These are phyloP conservation scores for Felis catus DNA, from an alignment of 2,113 vertebrate species.

Conservation along the genomic window DNA sequence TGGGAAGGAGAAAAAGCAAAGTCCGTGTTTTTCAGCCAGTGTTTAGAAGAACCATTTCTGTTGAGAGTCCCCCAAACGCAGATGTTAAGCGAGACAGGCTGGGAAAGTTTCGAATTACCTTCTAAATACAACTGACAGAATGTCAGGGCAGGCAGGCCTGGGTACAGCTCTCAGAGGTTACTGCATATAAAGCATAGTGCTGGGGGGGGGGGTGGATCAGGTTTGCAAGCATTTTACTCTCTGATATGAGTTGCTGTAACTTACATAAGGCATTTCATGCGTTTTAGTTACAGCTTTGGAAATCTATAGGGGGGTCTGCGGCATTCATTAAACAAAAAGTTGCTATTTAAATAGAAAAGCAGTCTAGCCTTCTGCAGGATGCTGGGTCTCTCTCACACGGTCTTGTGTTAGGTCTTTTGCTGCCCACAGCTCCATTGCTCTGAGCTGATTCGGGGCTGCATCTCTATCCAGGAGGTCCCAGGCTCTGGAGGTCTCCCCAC, in stretches of 20 bases:
- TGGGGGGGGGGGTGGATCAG: background rate
- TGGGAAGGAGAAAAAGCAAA: background rate
- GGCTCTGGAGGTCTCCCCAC: background rate
- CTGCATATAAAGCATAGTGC: background rate
- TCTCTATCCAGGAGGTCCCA: background rate
- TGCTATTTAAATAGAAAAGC: background rate
- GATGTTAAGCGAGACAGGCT: background rate
- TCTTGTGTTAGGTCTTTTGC: background rate
- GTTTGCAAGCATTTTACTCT: background rate
- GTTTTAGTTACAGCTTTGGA: background rate
- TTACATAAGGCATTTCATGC: background rate
- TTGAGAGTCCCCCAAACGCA: background rate
- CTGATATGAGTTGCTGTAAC: background rate
- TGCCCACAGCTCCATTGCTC: background rate
- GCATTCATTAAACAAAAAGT: background rate
- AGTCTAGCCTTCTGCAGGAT: background rate
- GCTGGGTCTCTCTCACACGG: fast-evolving
- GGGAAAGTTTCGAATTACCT: background rate
- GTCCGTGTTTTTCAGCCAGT: background rate
- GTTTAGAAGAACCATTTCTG: background rate
- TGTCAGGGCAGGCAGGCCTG: background rate
- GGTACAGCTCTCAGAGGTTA: background rate
- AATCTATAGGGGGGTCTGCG: background rate
- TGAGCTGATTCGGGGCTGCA: no score
- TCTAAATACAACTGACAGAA: background rate